phyloP scores from a whole-genome alignment of 2,113 vertebrate genomes.

The Corvus hawaiiensis region DNA sequence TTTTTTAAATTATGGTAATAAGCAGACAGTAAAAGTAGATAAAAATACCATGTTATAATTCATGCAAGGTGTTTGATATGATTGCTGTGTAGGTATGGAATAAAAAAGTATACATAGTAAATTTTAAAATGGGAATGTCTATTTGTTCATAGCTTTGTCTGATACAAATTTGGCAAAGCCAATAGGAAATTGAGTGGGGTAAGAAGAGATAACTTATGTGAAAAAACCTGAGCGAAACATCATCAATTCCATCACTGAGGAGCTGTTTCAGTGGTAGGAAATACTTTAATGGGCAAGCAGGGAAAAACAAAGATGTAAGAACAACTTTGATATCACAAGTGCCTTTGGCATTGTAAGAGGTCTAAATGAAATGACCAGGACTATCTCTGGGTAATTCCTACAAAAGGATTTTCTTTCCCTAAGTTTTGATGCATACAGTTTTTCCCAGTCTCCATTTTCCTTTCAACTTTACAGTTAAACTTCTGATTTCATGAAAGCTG shows the following conservation, averaged over 20 bases:
- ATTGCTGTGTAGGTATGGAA: background rate
- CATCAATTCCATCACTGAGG: background rate
- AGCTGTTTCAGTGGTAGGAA: background rate
- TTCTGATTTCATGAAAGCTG: background rate
- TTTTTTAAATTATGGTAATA: background rate
- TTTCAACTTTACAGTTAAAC: background rate
- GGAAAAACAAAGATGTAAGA: background rate
- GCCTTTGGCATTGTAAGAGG: background rate
- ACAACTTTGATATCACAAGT: background rate
- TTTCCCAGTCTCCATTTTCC: background rate
- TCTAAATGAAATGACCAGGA: background rate
- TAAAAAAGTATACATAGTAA: background rate
- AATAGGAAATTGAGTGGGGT: background rate
- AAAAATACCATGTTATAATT: background rate
- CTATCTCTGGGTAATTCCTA: background rate
- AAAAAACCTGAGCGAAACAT: background rate
- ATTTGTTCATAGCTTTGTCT: background rate
- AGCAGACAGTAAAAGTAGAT: conserved; percentile 1
- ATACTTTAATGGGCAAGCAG: background rate
- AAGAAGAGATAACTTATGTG: background rate
- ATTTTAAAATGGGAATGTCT: background rate
- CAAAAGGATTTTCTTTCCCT: background rate
- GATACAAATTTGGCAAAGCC: background rate
- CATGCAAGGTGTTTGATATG: background rate
- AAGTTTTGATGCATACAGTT: background rate